Evolutionary conservation across 2,113 vertebrate species (phyloP), one percentile per base, ranked within the genome.

Genomic region (Elachura formosa): DNA sequence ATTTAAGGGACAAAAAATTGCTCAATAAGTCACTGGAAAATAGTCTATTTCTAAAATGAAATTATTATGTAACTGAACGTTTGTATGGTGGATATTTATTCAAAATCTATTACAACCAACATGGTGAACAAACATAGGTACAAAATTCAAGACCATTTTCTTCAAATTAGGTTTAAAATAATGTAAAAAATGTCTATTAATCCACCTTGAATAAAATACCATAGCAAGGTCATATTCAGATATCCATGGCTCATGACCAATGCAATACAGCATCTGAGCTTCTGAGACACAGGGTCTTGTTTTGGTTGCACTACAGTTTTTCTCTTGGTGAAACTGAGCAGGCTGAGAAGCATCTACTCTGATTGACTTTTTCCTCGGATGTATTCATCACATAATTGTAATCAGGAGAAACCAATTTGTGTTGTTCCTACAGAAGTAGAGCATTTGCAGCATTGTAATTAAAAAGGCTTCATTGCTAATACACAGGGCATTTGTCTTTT

Each of bases 281-380:
- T 62, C 68, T 56, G 38, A 83, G 67, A 45, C 1, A 1, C 14
- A 25, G 15, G 2, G 5, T 51, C 18, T 81, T 26, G 22, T 31
- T 87, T 84, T 59, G 45, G 31, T 46, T 41, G 68, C 25, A 13
- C 9, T 67, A 16, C 22, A 8, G 3, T 69, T 89, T 91, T 48
- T 63, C n/a, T 89, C 28, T n/a, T 10, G 9, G 10, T 16, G 21
- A 89, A 96, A 90, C 19, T 26, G 46, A 73, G 36, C 22, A 76
- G 38, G 28, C 55, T 78, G n/a, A 63, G 46, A 80, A 96, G 11
- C 28, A 54, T 58, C 67, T 85, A 8, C 69, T 61, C 49, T 95
- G 90, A 82, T 76, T 95, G 88, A 84, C 91, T 93, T 96, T 93
- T 93, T 90, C 66, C 76, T 95, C 73, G 83, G 85, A 90, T 85